Conservation (phyloP, 2,113 vertebrate species). For the Sebastes schlegelii region DNA sequence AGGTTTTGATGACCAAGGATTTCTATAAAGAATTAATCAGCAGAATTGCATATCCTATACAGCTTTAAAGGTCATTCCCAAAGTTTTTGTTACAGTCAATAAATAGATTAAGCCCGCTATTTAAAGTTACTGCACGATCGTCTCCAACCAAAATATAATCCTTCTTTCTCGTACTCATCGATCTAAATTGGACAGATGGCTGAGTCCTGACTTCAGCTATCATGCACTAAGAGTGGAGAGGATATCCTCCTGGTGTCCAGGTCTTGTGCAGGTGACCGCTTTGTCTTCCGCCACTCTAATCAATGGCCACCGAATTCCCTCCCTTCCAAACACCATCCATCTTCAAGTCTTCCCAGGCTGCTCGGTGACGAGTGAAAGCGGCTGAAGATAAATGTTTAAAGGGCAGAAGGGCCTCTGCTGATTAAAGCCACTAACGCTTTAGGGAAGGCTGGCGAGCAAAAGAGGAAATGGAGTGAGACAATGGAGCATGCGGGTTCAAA, state of each 20-base stretch:
- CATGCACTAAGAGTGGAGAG: conserved; percentile 27
- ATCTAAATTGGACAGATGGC: conserved; percentile 35
- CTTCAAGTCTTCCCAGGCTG: conserved; percentile 63
- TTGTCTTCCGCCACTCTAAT: conserved; percentile 71
- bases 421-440: conserved; percentile 70
- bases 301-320: conserved; percentile 65
- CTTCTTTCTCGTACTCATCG: not conserved
- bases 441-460: conserved; percentile 67
- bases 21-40: conserved; percentile 59
- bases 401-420: conserved; percentile 60
- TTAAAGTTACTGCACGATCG: conserved; percentile 24
- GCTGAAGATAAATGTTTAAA: conserved; percentile 71
- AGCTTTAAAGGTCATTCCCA: conserved; percentile 53
- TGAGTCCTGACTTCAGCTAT: conserved; percentile 48
- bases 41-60: conserved; percentile 37
- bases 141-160: conserved; percentile 12
- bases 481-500: conserved; percentile 72
- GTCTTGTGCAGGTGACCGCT: conserved; percentile 63
- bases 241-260: conserved; percentile 57
- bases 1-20: conserved; percentile 55
- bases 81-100: conserved; percentile 50
- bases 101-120: conserved; percentile 38
- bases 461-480: conserved; percentile 80
- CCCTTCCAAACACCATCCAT: conserved; percentile 71
- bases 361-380: conserved; percentile 57